Percentiles rank a stretch among this genome's conserved stretches.
Evolutionary conservation across 2,888 invertebrate genomes (phyloP).

Genomic region (Apoda limacodes): DNA sequence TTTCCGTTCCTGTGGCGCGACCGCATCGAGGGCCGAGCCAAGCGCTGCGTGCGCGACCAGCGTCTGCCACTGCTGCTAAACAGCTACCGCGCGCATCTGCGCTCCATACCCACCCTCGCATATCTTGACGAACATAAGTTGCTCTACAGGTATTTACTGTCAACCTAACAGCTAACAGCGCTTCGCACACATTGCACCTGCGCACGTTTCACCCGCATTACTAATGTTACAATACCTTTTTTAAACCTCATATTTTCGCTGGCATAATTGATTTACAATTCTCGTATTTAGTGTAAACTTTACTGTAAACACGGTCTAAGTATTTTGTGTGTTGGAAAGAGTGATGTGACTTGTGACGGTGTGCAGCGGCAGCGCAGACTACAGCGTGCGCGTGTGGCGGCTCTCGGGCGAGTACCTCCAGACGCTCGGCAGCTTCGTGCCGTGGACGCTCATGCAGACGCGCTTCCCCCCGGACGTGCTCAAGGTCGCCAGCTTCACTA

Average conservation of each 20-base stretch:
- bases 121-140: conserved; percentile 76
- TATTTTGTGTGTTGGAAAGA: too few species aligned
- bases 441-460: conserved; percentile 68
- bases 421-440: conserved; percentile 77
- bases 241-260: too few species aligned
- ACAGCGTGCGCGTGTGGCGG: conserved; percentile 81
- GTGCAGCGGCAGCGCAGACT: conserved; percentile 75
- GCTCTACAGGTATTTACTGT: conserved; percentile 79
- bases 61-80: conserved; percentile 74
- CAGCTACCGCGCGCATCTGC: conserved; percentile 78
- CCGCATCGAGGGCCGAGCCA: conserved; percentile 75
- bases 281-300: too few species aligned
- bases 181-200: too few species aligned
- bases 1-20: conserved; percentile 82
- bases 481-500: conserved; percentile 80
- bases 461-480: conserved; percentile 80
- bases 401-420: conserved; percentile 77
- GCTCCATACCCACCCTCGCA: conserved; percentile 74
- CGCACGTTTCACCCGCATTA: too few species aligned
- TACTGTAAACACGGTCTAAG: too few species aligned
- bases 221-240: too few species aligned
- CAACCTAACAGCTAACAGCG: too few species aligned
- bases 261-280: too few species aligned
- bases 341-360: not conserved
- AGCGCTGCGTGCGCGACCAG: conserved; percentile 72